These are phyloP conservation scores for Reticulitermes lucifugus DNA, from an alignment of 2,888 invertebrate species.

Conservation along the genomic window DNA sequence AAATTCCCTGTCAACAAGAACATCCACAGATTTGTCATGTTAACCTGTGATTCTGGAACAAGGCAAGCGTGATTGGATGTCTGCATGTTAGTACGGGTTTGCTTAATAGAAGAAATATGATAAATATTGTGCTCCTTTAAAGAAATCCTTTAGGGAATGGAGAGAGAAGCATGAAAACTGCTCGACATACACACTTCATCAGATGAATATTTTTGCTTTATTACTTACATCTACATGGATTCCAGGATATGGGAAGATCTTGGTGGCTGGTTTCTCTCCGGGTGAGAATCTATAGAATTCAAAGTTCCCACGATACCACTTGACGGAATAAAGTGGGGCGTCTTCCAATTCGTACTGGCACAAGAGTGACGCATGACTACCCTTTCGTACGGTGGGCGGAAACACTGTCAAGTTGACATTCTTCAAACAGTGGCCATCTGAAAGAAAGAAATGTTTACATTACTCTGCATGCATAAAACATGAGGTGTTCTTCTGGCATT, in stretches of 20 bases:
- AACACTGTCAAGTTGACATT: slow-evolving; percentile 78
- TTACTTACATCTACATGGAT: slow-evolving; percentile 87
- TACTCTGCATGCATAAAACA: too few relatives aligned
- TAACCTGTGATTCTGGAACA: too few relatives aligned
- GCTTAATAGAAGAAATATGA: too few relatives aligned
- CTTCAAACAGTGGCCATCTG: slow-evolving; percentile 75
- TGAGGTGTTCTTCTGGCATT: too few relatives aligned
- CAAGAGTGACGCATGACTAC: slow-evolving; percentile 75
- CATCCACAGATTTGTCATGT: too few relatives aligned
- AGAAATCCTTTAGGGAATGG: too few relatives aligned
- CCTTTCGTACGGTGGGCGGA: slow-evolving; percentile 76
- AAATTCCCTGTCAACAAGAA: too few relatives aligned
- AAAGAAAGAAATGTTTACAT: slow-evolving; percentile 38
- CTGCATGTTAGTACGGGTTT: too few relatives aligned
- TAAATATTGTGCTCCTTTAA: too few relatives aligned
- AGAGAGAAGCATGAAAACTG: too few relatives aligned
- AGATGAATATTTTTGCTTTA: not conserved
- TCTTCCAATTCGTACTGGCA: slow-evolving; percentile 84
- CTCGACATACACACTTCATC: too few relatives aligned
- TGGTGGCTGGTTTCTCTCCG: slow-evolving; percentile 75
- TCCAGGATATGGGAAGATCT: slow-evolving; percentile 79
- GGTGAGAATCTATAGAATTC: slow-evolving; percentile 90
- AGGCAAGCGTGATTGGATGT: too few relatives aligned
- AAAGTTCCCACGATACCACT: slow-evolving; percentile 86
- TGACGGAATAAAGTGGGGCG: slow-evolving; percentile 83